These are phyloP conservation scores for Epirrita christyi DNA, from an alignment of 2,888 invertebrate genomes.

Conservation along the genomic window DNA sequence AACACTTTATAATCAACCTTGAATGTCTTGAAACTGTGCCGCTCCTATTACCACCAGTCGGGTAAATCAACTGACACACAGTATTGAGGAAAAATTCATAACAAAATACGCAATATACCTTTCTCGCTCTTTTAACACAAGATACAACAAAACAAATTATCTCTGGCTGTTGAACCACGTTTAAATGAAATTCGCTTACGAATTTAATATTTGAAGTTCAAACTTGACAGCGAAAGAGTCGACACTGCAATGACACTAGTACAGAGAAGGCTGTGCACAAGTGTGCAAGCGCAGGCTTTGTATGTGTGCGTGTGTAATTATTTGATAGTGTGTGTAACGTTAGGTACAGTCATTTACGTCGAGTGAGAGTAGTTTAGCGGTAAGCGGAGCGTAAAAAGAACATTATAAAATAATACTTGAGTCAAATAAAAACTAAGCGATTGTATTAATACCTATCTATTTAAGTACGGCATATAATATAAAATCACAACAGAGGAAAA, in stretches of 20 bases:
- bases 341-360: neutral
- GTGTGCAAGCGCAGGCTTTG: constrained; percentile 31
- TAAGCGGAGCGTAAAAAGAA: neutral
- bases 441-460: too few relatives aligned
- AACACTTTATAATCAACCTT: constrained; percentile 28
- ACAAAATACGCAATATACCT: constrained; percentile 2
- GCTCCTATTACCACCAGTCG: neutral
- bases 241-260: constrained; percentile 25
- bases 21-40: constrained; percentile 19
- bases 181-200: neutral
- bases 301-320: constrained; percentile 28
- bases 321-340: constrained; percentile 1
- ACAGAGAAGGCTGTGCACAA: constrained; percentile 22
- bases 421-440: too few relatives aligned
- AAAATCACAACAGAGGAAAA: too few relatives aligned
- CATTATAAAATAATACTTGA: too few relatives aligned
- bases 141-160: neutral
- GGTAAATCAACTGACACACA: constrained; percentile 17
- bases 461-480: too few relatives aligned
- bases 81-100: neutral
- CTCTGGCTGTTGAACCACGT: neutral
- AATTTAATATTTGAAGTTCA: constrained; percentile 10
- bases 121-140: constrained; percentile 10
- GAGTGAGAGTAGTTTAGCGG: neutral
- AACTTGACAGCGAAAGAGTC: constrained; percentile 20